phyloP scores from a whole-genome alignment of 1,140 invertebrate genomes.

The Leptinotarsa texana region DNA sequence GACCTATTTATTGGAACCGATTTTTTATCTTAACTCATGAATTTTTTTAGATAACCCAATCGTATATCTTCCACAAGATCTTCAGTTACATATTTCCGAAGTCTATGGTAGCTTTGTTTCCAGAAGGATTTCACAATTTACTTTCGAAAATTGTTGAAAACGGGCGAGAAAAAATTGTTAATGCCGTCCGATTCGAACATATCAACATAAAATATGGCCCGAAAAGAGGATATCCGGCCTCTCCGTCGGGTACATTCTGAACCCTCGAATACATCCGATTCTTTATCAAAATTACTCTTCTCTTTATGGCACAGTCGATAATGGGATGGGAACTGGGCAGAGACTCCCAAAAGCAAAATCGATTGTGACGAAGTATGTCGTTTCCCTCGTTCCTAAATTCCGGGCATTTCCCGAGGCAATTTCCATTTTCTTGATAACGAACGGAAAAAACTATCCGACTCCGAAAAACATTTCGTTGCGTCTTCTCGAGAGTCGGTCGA shows the following conservation, averaged over 20 bases:
- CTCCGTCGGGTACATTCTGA: background rate
- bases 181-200: too few species aligned
- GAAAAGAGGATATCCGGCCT: background rate
- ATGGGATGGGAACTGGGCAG: background rate
- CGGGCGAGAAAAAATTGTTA: too few species aligned
- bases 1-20: too few species aligned
- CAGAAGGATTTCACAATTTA: too few species aligned
- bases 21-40: too few species aligned
- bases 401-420: background rate
- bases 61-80: too few species aligned
- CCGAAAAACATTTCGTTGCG: background rate
- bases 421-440: conserved; percentile 6
- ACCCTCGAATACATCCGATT: background rate
- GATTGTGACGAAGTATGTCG: conserved; percentile 2
- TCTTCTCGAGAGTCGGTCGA: background rate
- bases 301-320: conserved; percentile 5
- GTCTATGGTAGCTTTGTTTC: too few species aligned
- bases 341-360: background rate
- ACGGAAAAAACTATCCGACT: background rate
- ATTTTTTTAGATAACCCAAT: too few species aligned
- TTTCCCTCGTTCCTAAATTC: conserved; percentile 1
- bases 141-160: too few species aligned
- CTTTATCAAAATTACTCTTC: background rate
- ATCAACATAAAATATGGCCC: too few species aligned
- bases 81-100: too few species aligned